phyloP scores from a whole-genome alignment of 2,797 vertebrate species.

The Lepilemur septentrionalis region DNA sequence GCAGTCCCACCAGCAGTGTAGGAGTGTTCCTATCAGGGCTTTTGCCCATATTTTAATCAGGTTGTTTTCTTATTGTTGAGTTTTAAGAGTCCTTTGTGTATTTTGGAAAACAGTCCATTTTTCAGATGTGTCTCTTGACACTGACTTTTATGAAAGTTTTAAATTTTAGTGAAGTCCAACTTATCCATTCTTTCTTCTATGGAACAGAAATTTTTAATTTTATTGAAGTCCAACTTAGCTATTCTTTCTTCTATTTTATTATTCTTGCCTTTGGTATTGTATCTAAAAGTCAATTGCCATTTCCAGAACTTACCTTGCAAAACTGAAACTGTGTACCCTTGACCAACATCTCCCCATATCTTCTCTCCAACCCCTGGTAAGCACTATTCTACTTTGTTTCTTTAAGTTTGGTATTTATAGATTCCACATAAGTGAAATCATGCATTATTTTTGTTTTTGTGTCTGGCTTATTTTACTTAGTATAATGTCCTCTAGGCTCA shows the following conservation, averaged over 20 bases:
- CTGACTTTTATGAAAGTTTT: neutral
- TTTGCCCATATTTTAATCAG: neutral
- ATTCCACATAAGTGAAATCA: neutral
- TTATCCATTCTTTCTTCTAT: neutral
- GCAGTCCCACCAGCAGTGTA: too few relatives aligned
- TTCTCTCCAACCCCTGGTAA: neutral
- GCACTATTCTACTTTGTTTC: neutral
- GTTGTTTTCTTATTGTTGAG: neutral
- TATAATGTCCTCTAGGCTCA: neutral
- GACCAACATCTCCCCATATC: neutral
- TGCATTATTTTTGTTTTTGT: neutral
- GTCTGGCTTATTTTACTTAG: neutral
- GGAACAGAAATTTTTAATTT: too few relatives aligned
- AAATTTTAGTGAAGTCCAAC: neutral
- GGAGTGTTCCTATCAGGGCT: too few relatives aligned
- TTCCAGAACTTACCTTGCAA: neutral
- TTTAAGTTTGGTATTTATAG: neutral
- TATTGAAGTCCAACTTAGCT: too few relatives aligned
- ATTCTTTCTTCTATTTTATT: neutral
- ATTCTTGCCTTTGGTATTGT: neutral
- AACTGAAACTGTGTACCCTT: neutral
- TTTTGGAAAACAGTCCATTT: neutral
- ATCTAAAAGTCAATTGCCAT: neutral
- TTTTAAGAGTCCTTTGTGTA: neutral
- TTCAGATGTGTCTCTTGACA: neutral